These are phyloP conservation scores for Beris morrisii DNA, from an alignment of 2,888 invertebrate species.

Conservation along the genomic window DNA sequence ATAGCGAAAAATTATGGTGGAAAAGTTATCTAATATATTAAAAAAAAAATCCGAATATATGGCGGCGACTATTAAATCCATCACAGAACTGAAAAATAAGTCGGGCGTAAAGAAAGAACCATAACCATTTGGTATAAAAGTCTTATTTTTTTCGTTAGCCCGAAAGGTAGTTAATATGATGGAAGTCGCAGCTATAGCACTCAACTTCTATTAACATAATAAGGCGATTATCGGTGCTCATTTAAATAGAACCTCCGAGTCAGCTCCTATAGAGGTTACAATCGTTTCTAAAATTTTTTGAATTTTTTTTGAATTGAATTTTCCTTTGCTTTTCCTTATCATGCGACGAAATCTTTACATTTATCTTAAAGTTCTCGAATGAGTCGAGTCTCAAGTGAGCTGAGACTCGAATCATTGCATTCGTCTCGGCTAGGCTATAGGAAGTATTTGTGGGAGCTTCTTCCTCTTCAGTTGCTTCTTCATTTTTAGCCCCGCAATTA, in stretches of 20 bases:
- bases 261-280: neutral
- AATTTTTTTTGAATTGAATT: slow-evolving; percentile 40
- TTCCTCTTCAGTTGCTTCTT: slow-evolving; percentile 3
- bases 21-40: neutral
- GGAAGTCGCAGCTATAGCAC: neutral
- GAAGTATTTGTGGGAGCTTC: too few relatives aligned
- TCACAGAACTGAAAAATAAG: slow-evolving; percentile 21
- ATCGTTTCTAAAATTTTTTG: slow-evolving; percentile 25
- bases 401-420: too few relatives aligned
- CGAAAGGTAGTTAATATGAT: slow-evolving; percentile 1
- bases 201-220: slow-evolving; percentile 39
- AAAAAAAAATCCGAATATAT: neutral
- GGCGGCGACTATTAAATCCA: slow-evolving; percentile 14
- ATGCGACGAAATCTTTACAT: slow-evolving; percentile 31
- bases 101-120: slow-evolving; percentile 1
- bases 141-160: neutral
- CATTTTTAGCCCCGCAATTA: slow-evolving; percentile 38
- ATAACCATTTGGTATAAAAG: neutral
- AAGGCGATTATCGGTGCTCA: slow-evolving; percentile 42
- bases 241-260: slow-evolving; percentile 39
- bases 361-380: slow-evolving; percentile 8
- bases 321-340: slow-evolving; percentile 37
- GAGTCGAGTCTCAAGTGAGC: too few relatives aligned
- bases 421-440: too few relatives aligned
- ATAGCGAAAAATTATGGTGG: neutral